Evolutionary conservation across 2,888 invertebrate species (phyloP).

Genomic region (Odontomyia ornata): DNA sequence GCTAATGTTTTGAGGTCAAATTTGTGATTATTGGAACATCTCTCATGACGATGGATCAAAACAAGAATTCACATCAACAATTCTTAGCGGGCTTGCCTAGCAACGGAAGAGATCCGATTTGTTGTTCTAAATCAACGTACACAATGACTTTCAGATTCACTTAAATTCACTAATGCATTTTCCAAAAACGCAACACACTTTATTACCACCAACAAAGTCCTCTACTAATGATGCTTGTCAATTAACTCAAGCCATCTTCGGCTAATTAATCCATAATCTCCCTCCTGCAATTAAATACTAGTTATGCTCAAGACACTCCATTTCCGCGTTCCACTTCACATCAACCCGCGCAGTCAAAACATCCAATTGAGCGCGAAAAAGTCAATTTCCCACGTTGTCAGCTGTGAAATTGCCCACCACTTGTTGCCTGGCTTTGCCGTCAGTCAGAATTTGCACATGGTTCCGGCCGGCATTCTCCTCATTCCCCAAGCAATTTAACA

Average conservation of each 20-base stretch:
- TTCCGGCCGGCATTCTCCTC: slow-evolving; percentile 11
- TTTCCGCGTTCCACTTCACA: neutral
- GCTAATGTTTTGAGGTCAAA: too few relatives aligned
- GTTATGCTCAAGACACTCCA: too few relatives aligned
- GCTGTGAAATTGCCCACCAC: neutral
- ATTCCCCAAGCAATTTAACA: neutral
- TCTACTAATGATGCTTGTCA: too few relatives aligned
- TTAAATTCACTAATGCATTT: neutral
- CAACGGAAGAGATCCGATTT: neutral
- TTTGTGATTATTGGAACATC: too few relatives aligned
- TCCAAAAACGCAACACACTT: too few relatives aligned
- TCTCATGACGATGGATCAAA: too few relatives aligned
- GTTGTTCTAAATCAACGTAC: neutral
- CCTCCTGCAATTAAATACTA: too few relatives aligned
- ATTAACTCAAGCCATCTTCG: too few relatives aligned
- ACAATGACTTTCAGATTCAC: neutral
- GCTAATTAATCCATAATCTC: too few relatives aligned
- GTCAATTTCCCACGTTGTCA: neutral
- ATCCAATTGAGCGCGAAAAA: neutral
- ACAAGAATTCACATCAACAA: too few relatives aligned
- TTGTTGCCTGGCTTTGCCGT: neutral
- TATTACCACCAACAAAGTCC: too few relatives aligned
- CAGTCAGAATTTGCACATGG: neutral
- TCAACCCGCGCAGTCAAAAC: neutral
- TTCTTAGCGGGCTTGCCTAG: too few relatives aligned